Percentiles rank a stretch among this genome's conserved stretches.
phyloP scores from a whole-genome alignment of 2,888 invertebrate species.

The Agrenia bidenticulata region DNA sequence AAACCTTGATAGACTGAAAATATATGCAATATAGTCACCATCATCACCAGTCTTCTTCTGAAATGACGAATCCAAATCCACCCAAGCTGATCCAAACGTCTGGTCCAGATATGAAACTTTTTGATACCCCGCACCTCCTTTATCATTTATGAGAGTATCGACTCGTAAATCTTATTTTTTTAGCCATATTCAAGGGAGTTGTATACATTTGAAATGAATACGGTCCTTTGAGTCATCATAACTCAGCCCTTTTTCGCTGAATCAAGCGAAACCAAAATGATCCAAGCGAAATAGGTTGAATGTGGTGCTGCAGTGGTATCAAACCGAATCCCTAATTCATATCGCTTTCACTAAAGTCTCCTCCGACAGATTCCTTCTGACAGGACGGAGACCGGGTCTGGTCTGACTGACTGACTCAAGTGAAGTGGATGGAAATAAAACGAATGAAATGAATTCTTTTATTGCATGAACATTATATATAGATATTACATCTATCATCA shows the following conservation, averaged over 20 bases:
- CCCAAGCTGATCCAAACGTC: neutral
- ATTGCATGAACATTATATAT: neutral
- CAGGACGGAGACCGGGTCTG: neutral
- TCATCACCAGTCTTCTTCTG: too few relatives aligned
- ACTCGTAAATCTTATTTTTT: neutral
- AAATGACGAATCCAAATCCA: slow-evolving; percentile 33
- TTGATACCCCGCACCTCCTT: neutral
- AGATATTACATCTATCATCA: neutral
- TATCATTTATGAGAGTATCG: neutral
- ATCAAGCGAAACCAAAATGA: neutral
- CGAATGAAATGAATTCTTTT: slow-evolving; percentile 13
- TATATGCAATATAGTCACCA: slow-evolving; percentile 37
- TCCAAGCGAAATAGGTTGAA: neutral
- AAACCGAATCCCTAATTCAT: too few relatives aligned
- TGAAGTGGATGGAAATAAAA: slow-evolving; percentile 16
- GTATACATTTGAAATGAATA: neutral
- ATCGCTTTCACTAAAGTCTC: neutral
- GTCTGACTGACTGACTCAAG: slow-evolving; percentile 4
- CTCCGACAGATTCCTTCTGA: neutral
- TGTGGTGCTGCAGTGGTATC: too few relatives aligned
- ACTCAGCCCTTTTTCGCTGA: slow-evolving; percentile 4
- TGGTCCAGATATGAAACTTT: slow-evolving; percentile 3
- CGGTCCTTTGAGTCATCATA: neutral
- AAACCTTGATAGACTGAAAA: slow-evolving; percentile 44
- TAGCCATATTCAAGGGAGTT: neutral